Conservation (phyloP, 1,140 invertebrate genomes). For the Drosophila jambulina region DNA sequence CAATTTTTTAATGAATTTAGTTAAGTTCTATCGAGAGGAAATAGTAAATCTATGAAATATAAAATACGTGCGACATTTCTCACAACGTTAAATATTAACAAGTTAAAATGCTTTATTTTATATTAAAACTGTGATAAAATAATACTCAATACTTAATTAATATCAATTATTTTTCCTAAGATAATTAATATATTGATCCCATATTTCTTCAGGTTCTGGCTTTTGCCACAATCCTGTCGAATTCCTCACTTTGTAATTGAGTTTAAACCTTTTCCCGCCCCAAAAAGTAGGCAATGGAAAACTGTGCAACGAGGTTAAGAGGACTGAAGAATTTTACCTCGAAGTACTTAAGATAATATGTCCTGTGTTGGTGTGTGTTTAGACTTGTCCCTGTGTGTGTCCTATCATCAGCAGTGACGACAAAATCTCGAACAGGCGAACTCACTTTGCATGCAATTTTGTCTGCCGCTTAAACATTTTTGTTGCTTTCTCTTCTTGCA, state of each 20-base stretch:
- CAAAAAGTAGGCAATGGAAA: slow-evolving; percentile 3
- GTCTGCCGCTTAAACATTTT: slow-evolving; percentile 1
- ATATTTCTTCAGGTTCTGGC: not conserved
- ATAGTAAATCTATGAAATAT: no score
- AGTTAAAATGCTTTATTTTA: no score
- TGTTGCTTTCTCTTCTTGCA: slow-evolving; percentile 14
- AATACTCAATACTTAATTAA: no score
- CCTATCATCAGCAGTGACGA: slow-evolving; percentile 19
- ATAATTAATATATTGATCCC: no score
- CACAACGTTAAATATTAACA: no score
- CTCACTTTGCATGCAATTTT: no score
- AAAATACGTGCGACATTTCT: no score
- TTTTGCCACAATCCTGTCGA: no score
- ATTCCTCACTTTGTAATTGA: not conserved
- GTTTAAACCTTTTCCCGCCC: not conserved
- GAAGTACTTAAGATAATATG: not conserved
- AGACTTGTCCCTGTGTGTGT: slow-evolving; percentile 6
- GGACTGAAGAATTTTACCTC: not conserved
- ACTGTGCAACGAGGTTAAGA: not conserved
- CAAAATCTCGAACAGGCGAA: slow-evolving; percentile 32
- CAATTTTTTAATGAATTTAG: no score
- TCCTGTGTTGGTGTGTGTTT: not conserved
- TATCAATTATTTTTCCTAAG: no score
- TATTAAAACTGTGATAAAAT: no score
- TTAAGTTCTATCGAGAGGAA: no score